Percentiles rank a stretch among this genome's conserved stretches.
Conservation (phyloP, 2,888 invertebrate species). For the Dynastes grantii region DNA sequence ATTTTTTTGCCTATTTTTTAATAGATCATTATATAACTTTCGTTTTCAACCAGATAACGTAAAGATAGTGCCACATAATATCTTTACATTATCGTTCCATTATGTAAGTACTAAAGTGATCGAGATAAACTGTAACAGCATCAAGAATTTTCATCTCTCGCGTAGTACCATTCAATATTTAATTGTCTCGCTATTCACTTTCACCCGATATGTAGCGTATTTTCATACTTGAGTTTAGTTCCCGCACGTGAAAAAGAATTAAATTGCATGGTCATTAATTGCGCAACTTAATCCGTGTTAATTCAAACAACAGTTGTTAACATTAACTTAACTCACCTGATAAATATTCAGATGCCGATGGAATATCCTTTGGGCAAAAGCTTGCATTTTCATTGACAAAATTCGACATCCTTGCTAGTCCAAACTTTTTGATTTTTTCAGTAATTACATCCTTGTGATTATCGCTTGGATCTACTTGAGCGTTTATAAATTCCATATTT, state of each 20-base stretch:
- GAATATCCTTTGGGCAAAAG: conserved; percentile 61
- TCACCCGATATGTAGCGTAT: conserved; percentile 6
- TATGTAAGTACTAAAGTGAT: background rate
- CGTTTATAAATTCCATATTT: conserved; percentile 24
- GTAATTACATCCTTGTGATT: conserved; percentile 53
- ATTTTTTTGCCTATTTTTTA: conserved; percentile 26
- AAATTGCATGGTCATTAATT: background rate
- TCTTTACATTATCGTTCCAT: background rate
- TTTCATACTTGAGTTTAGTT: background rate
- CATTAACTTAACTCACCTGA: conserved; percentile 60
- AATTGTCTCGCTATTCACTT: background rate
- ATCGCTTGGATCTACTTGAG: background rate
- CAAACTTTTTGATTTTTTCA: conserved; percentile 55
- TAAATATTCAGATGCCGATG: conserved; percentile 64
- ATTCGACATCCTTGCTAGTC: conserved; percentile 54
- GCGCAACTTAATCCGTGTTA: background rate
- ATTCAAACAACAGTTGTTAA: background rate
- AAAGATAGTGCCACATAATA: no score
- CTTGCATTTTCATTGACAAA: conserved; percentile 54
- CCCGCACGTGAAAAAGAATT: background rate
- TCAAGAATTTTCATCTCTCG: conserved; percentile 3
- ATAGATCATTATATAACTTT: conserved; percentile 17
- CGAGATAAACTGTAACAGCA: background rate
- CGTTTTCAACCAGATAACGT: background rate
- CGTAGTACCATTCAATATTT: background rate